Base-by-base conservation (phyloP, 2,797 vertebrate genomes). In the Vireo griseus region DNA sequence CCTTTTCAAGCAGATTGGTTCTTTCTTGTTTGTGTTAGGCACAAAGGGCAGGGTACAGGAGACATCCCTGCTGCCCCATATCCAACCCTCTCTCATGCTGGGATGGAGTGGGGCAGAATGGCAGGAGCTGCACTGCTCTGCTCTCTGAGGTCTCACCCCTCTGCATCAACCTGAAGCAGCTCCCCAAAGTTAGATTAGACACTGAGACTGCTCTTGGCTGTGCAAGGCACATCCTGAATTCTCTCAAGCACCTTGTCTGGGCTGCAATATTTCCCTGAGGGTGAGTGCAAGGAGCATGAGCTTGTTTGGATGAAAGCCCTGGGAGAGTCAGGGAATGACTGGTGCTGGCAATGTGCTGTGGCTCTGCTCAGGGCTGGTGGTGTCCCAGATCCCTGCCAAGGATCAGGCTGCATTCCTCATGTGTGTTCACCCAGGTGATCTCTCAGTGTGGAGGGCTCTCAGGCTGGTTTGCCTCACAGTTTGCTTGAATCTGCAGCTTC, bases 381-480 rank as follows among this genome's bases (percentile, higher is more conserved):
- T 59, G 47, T 61, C 47, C 51, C 1, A 1, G 13, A 28, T 24
- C 1, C 18, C 51, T 59, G 51, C 28, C 59, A 33, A 47, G 74
- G 21, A 37, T 65, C 16, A 6, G 65, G 48, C 75, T 88, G 40
- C 28, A 5, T 45, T 91, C 1, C 1, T 31, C 16, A n/a, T 17
- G 50, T 62, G 4, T 45, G 19, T 48, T 85, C 35, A 39, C 24
- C 16, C 22, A 35, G 47, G 54, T 52, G 59, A 58, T 17, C 22
- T 29, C 7, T 13, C 21, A 6, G 9, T 2, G 0, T 16, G 1
- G 0, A 11, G 8, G 1, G 0, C 21, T 5, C 39, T 58, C 35
- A 42, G 40, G 19, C 50, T 77, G 54, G 14, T 55, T 76, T 79
- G 59, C 21, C 48, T 11, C 33, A 39, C 8, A 26, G 25, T 31